Evolutionary conservation across 1,140 invertebrate genomes (phyloP).

Genomic region (Trichoplusia ni): DNA sequence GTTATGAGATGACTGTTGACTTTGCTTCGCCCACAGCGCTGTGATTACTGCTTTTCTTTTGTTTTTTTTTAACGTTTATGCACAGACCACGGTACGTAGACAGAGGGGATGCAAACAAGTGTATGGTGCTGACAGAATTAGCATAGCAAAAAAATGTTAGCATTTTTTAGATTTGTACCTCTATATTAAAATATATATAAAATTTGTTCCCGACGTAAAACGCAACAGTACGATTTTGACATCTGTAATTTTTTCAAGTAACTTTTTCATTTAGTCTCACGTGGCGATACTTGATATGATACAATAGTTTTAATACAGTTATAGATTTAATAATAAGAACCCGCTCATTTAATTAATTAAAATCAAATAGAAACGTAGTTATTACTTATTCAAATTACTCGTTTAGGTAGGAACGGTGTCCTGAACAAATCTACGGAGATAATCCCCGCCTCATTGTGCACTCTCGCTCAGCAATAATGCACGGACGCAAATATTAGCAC

Average conservation of each 20-base stretch:
- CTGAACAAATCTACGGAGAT: conserved; percentile 36
- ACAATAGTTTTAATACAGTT: too few species aligned
- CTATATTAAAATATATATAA: too few species aligned
- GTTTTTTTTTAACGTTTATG: neutral
- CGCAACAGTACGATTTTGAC: too few species aligned
- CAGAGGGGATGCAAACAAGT: neutral
- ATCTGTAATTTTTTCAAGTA: too few species aligned
- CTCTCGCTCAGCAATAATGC: conserved; percentile 71
- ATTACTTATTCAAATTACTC: conserved; percentile 4
- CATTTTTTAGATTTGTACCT: too few species aligned
- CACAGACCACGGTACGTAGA: neutral
- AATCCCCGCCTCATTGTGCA: conserved; percentile 67
- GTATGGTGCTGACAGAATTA: too few species aligned
- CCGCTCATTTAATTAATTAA: neutral
- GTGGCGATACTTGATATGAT: too few species aligned
- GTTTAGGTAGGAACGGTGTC: neutral
- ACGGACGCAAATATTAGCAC: conserved; percentile 72
- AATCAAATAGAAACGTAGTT: neutral
- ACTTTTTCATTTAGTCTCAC: too few species aligned
- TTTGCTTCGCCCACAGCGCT: conserved; percentile 42
- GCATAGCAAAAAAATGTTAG: too few species aligned
- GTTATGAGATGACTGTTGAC: conserved; percentile 68
- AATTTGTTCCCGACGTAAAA: too few species aligned
- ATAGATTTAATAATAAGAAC: too few species aligned
- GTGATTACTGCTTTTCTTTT: conserved; percentile 26